Base-by-base conservation (phyloP, 2,797 vertebrate species). In the Saxicola maurus region DNA sequence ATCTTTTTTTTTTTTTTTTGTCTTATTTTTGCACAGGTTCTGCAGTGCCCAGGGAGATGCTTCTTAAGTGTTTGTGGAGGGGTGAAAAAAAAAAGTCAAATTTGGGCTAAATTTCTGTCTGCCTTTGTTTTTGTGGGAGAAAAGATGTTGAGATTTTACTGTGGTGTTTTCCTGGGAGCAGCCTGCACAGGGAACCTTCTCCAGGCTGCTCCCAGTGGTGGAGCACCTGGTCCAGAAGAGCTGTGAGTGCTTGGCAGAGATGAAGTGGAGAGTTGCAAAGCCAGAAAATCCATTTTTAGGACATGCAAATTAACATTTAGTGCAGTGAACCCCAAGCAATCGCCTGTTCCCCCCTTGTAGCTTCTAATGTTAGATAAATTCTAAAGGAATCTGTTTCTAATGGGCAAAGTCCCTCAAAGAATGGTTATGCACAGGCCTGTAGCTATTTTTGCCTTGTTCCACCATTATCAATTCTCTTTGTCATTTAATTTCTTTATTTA, bases 401-500 rank as follows among this genome's bases (percentile, higher is more conserved):
- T 62, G 46, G 40, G 11, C 23, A 62, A 66, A 81, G 31, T 38
- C 79, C 38, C 72, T 25, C 35, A 10, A 40, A 93, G 27, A 62
- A 28, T 91, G 86, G 87, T 87, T 83, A 67, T 21, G 4, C 89
- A 30, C 10, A 56, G 62, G 42, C 38, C 79, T 86, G 40, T 61
- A 81, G 43, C 71, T 92, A 68, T 91, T 92, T 93, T 75, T 89
- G 25, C 61, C 61, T 84, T 84, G 57, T 93, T 53, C 60, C 82
- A 64, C 93, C 78, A 82, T 92, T 94, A 93, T 94, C 92, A 82
- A 89, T 93, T 94, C 87, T 76, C 83, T 73, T 94, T 85, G 55
- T 92, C 43, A 66, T 67, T 93, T 94, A 89, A 95, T 94, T 94
- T 85, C 81, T 95, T 93, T 95, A 94, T 94, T 96, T 95, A 80